Conservation (phyloP, 2,113 vertebrate genomes). For the Oxyura jamaicensis region DNA sequence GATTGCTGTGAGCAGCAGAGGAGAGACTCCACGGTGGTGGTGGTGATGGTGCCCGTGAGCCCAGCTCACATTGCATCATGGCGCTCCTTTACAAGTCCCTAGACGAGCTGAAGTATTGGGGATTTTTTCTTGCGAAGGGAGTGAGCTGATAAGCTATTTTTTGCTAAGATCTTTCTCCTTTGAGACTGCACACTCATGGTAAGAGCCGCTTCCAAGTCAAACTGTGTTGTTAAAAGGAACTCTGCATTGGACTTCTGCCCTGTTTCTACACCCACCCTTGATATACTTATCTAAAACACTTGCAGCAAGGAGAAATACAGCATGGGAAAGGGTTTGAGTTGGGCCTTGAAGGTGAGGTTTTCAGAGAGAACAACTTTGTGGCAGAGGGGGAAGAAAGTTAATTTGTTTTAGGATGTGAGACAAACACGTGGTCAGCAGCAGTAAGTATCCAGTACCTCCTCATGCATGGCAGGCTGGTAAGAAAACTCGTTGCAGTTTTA, state of each 20-base stretch:
- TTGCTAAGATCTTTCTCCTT: slow-evolving; percentile 19
- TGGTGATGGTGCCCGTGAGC: background rate
- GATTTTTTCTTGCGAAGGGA: slow-evolving; percentile 18
- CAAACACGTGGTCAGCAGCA: background rate
- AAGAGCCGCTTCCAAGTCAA: slow-evolving; percentile 47
- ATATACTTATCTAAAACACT: slow-evolving; percentile 49
- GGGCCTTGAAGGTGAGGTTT: slow-evolving; percentile 11
- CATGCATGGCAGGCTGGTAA: background rate
- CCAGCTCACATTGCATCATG: background rate
- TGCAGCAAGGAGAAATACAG: slow-evolving; percentile 2
- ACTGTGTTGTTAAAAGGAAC: slow-evolving; percentile 9
- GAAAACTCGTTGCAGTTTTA: background rate
- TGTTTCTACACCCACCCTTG: slow-evolving; percentile 55
- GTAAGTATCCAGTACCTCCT: background rate
- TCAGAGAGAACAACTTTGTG: background rate
- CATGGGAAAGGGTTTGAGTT: background rate
- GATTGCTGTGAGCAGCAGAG: background rate
- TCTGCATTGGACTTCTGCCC: slow-evolving; percentile 56
- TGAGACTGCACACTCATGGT: slow-evolving; percentile 47
- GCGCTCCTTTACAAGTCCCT: background rate
- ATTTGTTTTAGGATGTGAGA: background rate
- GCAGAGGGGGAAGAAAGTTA: background rate
- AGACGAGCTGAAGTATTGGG: slow-evolving; percentile 6
- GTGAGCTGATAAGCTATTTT: slow-evolving; percentile 50
- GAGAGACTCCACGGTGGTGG: background rate